Percentiles rank a stretch among this genome's conserved stretches.
Evolutionary conservation across 2,113 vertebrate genomes (phyloP).

Genomic region (Lamprotornis superbus): DNA sequence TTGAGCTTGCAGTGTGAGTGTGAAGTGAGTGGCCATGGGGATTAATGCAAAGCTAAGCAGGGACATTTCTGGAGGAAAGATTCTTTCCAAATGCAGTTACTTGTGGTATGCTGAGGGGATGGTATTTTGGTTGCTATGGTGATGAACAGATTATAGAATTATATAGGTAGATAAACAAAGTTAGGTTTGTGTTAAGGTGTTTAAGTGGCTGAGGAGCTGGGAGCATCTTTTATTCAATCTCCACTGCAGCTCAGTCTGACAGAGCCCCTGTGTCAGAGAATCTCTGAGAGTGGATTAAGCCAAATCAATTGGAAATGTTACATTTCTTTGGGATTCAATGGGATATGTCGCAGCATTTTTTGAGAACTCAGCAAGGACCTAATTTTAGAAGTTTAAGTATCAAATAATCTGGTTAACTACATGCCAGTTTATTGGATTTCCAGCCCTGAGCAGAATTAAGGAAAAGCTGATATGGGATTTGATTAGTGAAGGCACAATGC

Average conservation of each 20-base stretch:
- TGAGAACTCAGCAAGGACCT: not conserved
- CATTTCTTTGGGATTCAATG: not conserved
- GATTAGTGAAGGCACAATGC: slow-evolving; percentile 7
- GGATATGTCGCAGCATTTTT: not conserved
- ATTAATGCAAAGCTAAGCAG: slow-evolving; percentile 20
- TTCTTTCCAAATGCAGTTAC: not conserved
- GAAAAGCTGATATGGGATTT: not conserved
- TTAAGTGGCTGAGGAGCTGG: not conserved
- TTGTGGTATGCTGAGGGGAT: not conserved
- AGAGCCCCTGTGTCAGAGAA: not conserved
- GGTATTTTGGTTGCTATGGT: not conserved
- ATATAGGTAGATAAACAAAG: not conserved
- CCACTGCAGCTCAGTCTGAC: not conserved
- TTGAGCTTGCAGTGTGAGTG: not conserved
- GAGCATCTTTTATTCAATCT: not conserved
- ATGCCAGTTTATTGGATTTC: slow-evolving; percentile 11
- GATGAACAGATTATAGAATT: not conserved
- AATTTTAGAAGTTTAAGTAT: slow-evolving; percentile 27
- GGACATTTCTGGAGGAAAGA: not conserved
- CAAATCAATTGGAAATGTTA: not conserved
- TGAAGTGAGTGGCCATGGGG: slow-evolving; percentile 18
- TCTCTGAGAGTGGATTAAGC: not conserved
- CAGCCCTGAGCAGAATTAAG: not conserved
- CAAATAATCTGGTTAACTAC: slow-evolving; percentile 24
- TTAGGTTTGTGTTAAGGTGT: not conserved